Percentiles rank a stretch among this genome's conserved stretches.
Evolutionary conservation across 2,797 vertebrate species (phyloP).

Genomic region (Tragopan temminckii): DNA sequence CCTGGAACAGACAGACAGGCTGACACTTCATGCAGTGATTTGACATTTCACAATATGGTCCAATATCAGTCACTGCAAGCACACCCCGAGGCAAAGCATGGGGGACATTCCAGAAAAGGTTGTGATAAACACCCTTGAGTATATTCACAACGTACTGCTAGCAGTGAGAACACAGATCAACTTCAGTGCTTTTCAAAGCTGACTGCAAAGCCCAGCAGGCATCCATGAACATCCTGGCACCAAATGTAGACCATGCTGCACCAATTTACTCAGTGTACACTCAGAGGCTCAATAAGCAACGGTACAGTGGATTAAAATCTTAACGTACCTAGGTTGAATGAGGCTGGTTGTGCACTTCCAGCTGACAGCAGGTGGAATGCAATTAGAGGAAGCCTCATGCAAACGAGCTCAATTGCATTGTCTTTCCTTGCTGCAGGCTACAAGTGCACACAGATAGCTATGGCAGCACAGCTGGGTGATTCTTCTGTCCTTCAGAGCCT

Average conservation of each 20-base stretch:
- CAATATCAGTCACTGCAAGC: neutral
- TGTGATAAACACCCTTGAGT: neutral
- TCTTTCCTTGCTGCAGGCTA: neutral
- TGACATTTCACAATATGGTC: neutral
- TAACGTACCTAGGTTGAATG: rapidly evolving
- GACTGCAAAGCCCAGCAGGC: neutral
- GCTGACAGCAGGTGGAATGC: neutral
- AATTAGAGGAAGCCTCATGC: neutral
- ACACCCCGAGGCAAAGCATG: neutral
- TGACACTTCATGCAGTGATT: neutral
- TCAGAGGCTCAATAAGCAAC: neutral
- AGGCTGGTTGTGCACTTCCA: neutral
- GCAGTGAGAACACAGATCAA: rapidly evolving
- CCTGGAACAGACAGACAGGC: constrained; percentile 83
- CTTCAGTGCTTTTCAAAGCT: neutral
- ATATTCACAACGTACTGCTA: rapidly evolving
- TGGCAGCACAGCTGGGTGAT: rapidly evolving
- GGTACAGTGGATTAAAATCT: neutral
- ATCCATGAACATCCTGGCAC: rapidly evolving
- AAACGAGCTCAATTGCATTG: neutral
- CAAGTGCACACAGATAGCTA: rapidly evolving
- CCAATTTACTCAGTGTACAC: rapidly evolving
- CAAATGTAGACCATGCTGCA: neutral
- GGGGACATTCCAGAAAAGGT: neutral
- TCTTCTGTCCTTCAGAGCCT: neutral